Base-by-base conservation (phyloP, 2,888 invertebrate genomes). In the Esperia sulphurella region DNA sequence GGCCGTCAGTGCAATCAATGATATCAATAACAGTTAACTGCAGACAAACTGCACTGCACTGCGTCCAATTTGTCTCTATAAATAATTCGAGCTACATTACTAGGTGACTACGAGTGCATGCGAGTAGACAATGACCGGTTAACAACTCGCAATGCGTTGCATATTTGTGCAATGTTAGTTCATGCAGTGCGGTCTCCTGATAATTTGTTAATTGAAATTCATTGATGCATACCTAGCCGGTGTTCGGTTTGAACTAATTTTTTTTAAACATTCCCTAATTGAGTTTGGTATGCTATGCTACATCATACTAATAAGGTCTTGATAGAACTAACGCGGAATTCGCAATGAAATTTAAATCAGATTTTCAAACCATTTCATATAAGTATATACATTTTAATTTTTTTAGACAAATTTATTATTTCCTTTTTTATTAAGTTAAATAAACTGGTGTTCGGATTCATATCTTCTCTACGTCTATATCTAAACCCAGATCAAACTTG, bases 41-140 rank as follows among this genome's bases (percentile, higher is more conserved):
- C 51, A 50, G 57, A 47, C 51, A 57, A 57, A 55, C 55, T 52
- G 54, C 51, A 54, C 45, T 21, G 35, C 35, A 35, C 35, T 50
- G 55, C 57, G 51, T 57, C 62, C 68, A 66, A 67, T 64, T 65
- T 54, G 57, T 52, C 55, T 52, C 58, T 59, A 59, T 59, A 59
- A 59, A 59, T 61, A 55, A 56, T 54, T 55, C 50, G 46, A 50
- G 46, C 44, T 43, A 50, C 45, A 49, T 55, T 33, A 41, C 45
- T 48, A 49, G 48, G 47, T 50, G 46, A 45, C 41, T 41, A 45
- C 41, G 63, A 61, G 64, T 65, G 59, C 57, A 71, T 66, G 67
- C 67, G 71, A 68, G 69, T 58, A 68, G 69, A 68, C 77, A 76
- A 68, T 71, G 71, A 65, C 65, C 59, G 63, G 67, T 61, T 67